Conservation (phyloP, 2,797 vertebrate genomes). For the Protosalanx chinensis region DNA sequence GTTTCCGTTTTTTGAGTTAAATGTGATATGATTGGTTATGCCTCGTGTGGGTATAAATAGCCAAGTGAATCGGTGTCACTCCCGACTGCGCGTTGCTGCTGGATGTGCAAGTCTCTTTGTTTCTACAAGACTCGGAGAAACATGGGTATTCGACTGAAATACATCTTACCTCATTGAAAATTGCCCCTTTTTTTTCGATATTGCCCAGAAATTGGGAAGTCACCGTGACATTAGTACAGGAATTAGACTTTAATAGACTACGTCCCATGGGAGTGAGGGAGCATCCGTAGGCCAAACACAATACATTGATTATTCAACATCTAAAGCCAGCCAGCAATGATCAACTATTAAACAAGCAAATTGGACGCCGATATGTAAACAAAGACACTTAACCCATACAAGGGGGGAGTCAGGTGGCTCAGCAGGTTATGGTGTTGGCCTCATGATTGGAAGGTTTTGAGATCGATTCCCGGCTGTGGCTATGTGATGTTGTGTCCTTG, state of each 20-base stretch:
- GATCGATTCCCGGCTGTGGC: too few relatives aligned
- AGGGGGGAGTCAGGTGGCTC: too few relatives aligned
- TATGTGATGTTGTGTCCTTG: too few relatives aligned
- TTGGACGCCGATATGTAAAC: background rate
- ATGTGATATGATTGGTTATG: constrained; percentile 8
- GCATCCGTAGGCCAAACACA: background rate
- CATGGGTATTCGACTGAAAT: background rate
- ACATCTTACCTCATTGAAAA: background rate
- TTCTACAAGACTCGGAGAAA: too few relatives aligned
- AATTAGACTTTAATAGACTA: background rate
- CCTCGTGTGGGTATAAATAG: constrained; percentile 12
- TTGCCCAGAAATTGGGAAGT: background rate
- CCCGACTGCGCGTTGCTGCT: constrained; percentile 3
- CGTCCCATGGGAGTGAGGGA: background rate
- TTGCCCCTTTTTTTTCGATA: too few relatives aligned
- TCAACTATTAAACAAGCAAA: background rate
- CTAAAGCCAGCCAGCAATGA: background rate
- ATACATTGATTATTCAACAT: background rate
- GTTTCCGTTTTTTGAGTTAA: background rate
- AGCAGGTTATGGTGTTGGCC: too few relatives aligned
- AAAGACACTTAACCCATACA: too few relatives aligned
- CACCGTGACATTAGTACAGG: background rate
- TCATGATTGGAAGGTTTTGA: too few relatives aligned
- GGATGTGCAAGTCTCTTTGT: background rate
- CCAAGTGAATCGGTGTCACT: constrained; percentile 2